Base-by-base conservation (phyloP, 2,888 invertebrate genomes). In the Drosophila aldrichi region DNA sequence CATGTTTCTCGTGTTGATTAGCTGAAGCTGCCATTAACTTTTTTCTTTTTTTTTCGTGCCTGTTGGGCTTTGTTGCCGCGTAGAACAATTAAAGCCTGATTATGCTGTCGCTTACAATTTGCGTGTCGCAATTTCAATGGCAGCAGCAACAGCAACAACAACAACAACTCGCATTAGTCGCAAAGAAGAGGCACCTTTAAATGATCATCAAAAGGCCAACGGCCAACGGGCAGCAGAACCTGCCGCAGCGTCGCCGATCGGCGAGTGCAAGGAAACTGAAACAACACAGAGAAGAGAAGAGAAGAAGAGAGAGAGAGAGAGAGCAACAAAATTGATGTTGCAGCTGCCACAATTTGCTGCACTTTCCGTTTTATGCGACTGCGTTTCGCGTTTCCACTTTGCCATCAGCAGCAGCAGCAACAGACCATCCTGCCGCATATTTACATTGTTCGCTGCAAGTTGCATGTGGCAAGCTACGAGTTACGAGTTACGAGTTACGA, bases 331-430 rank as follows among this genome's bases (percentile, higher is more conserved):
- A 61, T 64, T 49, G 64, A 75, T 84, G 78, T 90, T 87, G 86
- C 86, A 87, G 86, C 86, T 87, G 86, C 89, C 89, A 89, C 90
- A 87, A 90, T 90, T 87, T 90, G 84, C 84, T 84, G 86, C 90
- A 87, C 89, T 87, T 87, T 90, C 85, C 89, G 86, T 87, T 87
- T 88, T 87, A 85, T 84, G 84, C 84, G 88, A 89, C 73, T 87
- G 66, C 71, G 85, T 66, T 71, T 74, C 74, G 70, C 69, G 73
- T 70, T 70, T 58, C 68, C 55, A 69, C 68, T 68, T 56, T 57
- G 52, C 32, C 32, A 49, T 10, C 41, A 4, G 14, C 38, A 20
- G 20, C 20, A 22, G 61, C 41, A 4, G 14, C 38, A 20, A 2
- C 20, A 22, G 61, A 22, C 56, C 77, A 68, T 79, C 77, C 71